Evolutionary conservation across 2,797 vertebrate species (phyloP).

Genomic region (Crocodylus rhombifer): DNA sequence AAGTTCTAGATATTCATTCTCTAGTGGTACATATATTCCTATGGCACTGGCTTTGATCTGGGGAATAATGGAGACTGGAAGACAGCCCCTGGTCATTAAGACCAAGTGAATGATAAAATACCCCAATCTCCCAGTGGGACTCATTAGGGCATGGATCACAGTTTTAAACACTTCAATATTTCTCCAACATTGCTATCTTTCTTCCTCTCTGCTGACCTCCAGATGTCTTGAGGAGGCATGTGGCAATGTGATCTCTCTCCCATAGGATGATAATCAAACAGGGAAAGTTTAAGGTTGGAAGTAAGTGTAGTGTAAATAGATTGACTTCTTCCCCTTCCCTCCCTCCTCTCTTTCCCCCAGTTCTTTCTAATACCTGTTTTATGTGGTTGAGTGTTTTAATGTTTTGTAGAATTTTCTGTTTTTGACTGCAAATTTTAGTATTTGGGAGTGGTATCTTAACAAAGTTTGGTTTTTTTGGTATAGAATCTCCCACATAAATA

Average conservation of each 20-base stretch:
- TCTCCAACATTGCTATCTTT: not conserved
- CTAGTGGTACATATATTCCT: not conserved
- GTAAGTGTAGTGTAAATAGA: not conserved
- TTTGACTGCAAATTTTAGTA: not conserved
- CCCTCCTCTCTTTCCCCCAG: not conserved
- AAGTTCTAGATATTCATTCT: not conserved
- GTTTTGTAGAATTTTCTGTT: not conserved
- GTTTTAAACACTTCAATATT: not conserved
- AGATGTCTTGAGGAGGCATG: not conserved
- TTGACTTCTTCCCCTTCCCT: not conserved
- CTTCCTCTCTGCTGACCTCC: not conserved
- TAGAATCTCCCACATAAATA: not conserved
- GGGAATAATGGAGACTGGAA: not conserved
- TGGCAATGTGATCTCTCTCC: not conserved
- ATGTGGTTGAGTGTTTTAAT: not conserved
- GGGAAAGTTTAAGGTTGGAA: not conserved
- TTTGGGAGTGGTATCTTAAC: not conserved
- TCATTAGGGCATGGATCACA: not conserved
- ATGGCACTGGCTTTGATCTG: not conserved
- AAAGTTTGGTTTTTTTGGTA: not conserved
- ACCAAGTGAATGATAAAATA: not conserved
- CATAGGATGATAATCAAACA: not conserved
- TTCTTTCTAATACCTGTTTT: not conserved
- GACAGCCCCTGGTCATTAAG: not conserved
- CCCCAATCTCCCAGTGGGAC: not conserved